Evolutionary conservation across 2,888 invertebrate species (phyloP).

Genomic region (Sphaeridia pumilis): DNA sequence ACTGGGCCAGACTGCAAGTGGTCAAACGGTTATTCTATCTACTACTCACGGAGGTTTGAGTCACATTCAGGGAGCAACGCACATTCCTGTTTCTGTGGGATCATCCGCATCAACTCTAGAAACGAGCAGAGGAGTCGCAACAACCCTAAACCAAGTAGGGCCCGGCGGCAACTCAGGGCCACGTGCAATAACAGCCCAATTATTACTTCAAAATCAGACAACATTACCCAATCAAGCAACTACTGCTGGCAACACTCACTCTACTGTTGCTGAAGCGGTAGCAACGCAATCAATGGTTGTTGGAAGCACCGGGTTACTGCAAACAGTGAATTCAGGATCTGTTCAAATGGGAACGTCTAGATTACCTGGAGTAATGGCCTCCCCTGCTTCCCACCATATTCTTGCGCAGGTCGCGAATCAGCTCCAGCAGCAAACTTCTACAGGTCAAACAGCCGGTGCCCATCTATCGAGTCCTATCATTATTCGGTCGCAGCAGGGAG

Average conservation of each 20-base stretch:
- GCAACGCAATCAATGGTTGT: no score
- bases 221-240: no score
- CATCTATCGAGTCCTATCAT: slow-evolving; percentile 29
- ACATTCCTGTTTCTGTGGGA: slow-evolving; percentile 11
- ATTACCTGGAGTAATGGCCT: not conserved
- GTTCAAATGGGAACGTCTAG: not conserved
- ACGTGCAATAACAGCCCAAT: no score
- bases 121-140: no score
- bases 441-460: slow-evolving; percentile 2
- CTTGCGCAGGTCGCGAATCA: slow-evolving; percentile 11
- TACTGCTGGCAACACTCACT: slow-evolving; percentile 1
- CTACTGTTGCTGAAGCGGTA: no score
- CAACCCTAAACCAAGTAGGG: no score
- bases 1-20: slow-evolving; percentile 30
- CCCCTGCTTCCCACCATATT: slow-evolving; percentile 3
- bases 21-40: slow-evolving; percentile 34
- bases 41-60: slow-evolving; percentile 20
- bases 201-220: no score
- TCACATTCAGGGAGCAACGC: slow-evolving; percentile 2
- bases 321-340: not conserved
- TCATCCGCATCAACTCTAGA: no score
- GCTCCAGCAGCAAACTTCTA: slow-evolving; percentile 10
- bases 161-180: no score
- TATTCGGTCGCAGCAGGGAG: slow-evolving; percentile 31
- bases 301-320: no score